Evolutionary conservation across 1,140 invertebrate genomes (phyloP).

Genomic region (Euglossa dilemma): DNA sequence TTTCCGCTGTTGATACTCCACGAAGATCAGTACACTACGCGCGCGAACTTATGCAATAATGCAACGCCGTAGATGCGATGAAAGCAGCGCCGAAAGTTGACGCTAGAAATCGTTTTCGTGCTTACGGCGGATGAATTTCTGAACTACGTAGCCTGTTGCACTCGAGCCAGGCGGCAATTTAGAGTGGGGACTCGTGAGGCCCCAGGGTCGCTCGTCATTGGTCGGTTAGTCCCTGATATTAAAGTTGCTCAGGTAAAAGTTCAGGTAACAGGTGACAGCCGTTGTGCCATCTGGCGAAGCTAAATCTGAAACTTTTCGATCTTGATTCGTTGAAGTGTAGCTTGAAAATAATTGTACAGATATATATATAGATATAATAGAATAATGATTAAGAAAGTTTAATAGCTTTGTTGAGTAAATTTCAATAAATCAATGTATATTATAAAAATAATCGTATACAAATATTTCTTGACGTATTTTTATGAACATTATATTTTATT

Average conservation of each 20-base stretch:
- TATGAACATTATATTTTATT: background rate
- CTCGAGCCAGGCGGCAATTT: conserved; percentile 12
- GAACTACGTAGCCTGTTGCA: conserved; percentile 57
- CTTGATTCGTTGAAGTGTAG: background rate
- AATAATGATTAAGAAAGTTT: background rate
- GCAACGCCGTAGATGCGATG: conserved; percentile 21
- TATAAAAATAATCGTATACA: background rate
- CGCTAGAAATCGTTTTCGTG: conserved; percentile 36
- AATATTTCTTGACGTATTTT: background rate
- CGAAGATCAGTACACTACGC: background rate
- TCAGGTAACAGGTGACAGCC: conserved; percentile 72
- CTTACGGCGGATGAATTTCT: conserved; percentile 47
- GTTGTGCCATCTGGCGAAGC: conserved; percentile 69
- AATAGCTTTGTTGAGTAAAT: too few species aligned
- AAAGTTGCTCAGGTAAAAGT: conserved; percentile 69
- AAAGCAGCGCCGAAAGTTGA: conserved; percentile 4
- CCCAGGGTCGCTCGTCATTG: conserved; percentile 61
- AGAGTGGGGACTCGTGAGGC: conserved; percentile 60
- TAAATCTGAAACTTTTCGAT: background rate
- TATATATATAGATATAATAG: too few species aligned
- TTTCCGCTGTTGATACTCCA: background rate
- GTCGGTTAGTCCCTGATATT: conserved; percentile 44
- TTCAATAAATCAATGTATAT: background rate
- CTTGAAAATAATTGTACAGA: background rate
- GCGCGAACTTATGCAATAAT: background rate